These are phyloP conservation scores for Lycaena phlaeas DNA, from an alignment of 2,888 invertebrate genomes.

Conservation along the genomic window DNA sequence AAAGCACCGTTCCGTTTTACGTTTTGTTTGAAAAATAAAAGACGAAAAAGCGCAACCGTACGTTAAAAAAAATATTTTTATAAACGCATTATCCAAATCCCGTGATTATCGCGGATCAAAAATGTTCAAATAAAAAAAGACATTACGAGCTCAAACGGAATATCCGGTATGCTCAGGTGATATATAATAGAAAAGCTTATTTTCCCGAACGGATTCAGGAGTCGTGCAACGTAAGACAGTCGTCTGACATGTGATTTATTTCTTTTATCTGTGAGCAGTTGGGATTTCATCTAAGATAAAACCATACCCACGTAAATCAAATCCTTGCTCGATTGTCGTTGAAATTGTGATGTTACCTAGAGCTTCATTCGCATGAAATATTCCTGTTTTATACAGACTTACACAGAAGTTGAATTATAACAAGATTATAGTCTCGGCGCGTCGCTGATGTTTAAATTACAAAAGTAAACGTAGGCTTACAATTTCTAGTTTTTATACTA, in stretches of 20 bases:
- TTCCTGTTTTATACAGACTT: no score
- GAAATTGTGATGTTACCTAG: constrained; percentile 7
- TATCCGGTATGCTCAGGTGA: constrained; percentile 18
- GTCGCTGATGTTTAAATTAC: no score
- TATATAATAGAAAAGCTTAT: constrained; percentile 31
- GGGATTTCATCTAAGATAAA: constrained; percentile 54
- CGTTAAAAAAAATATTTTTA: background rate
- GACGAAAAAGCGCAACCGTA: background rate
- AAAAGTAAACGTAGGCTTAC: no score
- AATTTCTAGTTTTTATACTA: no score
- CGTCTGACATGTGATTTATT: constrained; percentile 62
- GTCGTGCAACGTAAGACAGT: constrained; percentile 50
- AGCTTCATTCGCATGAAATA: constrained; percentile 1
- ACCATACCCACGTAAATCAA: constrained; percentile 49
- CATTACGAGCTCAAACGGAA: constrained; percentile 8
- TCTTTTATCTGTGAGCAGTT: constrained; percentile 53
- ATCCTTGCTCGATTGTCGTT: constrained; percentile 31
- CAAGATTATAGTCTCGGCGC: no score
- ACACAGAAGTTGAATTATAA: no score
- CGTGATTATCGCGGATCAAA: background rate
- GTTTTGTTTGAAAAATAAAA: no score
- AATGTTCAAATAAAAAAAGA: constrained; percentile 1
- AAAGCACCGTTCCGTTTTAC: no score
- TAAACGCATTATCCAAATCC: background rate
- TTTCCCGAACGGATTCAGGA: constrained; percentile 32